Evolutionary conservation across 2,113 vertebrate species (phyloP).

Genomic region (Bos indicus): DNA sequence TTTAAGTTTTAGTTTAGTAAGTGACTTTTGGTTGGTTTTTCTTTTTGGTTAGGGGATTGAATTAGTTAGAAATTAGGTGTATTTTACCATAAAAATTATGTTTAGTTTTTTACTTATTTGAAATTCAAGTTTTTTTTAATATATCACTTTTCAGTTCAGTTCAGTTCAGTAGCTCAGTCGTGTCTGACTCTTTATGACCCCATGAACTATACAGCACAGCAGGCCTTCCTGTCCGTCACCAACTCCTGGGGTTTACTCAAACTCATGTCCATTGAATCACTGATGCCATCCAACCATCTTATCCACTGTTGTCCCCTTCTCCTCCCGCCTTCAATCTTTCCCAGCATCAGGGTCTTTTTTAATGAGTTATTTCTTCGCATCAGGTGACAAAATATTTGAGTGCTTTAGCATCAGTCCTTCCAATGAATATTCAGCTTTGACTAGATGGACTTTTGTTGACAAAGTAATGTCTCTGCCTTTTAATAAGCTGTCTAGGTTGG

Average conservation of each 20-base stretch:
- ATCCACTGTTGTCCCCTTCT: neutral
- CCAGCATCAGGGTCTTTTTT: neutral
- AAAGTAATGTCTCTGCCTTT: neutral
- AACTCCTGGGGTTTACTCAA: neutral
- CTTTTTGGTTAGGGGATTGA: neutral
- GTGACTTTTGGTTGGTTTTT: neutral
- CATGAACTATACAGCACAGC: neutral
- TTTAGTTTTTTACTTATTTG: neutral
- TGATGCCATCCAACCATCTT: neutral
- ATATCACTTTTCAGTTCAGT: neutral
- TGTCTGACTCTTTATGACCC: fast-evolving
- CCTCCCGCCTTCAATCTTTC: neutral
- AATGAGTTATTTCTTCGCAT: neutral
- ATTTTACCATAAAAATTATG: neutral
- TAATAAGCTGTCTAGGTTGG: neutral
- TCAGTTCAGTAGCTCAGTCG: neutral
- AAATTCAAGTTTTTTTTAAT: neutral
- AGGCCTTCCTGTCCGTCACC: neutral
- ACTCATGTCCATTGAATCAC: neutral
- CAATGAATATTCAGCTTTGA: neutral
- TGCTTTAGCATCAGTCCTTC: neutral
- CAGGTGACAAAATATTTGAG: neutral
- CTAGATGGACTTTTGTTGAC: neutral
- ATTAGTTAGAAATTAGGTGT: neutral
- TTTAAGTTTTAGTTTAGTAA: neutral